Conservation (phyloP, 2,888 invertebrate species). For the Mythimna pallens region DNA sequence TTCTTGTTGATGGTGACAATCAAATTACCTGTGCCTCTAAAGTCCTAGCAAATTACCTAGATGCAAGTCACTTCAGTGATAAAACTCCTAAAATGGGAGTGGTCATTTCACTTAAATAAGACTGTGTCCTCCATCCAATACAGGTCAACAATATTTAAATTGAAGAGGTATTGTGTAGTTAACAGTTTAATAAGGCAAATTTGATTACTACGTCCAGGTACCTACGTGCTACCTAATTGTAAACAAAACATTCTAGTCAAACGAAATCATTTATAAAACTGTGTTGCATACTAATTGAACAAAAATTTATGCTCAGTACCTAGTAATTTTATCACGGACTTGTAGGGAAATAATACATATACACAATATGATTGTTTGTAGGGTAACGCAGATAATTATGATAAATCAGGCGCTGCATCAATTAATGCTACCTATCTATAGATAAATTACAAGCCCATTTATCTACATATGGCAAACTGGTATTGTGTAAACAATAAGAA, state of each 20-base stretch:
- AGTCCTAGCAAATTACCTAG: too few species aligned
- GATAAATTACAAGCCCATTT: conserved; percentile 3
- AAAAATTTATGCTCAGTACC: neutral
- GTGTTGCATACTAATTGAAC: conserved; percentile 12
- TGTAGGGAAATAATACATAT: conserved; percentile 10
- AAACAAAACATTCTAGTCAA: conserved; percentile 11
- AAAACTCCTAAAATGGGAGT: too few species aligned
- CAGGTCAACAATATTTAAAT: conserved; percentile 8
- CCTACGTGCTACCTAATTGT: neutral
- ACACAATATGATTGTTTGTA: conserved; percentile 6
- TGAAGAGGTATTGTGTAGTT: neutral
- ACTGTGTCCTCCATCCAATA: too few species aligned
- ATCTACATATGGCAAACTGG: neutral
- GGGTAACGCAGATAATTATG: conserved; percentile 12
- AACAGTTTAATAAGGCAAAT: neutral
- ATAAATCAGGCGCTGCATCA: conserved; percentile 33
- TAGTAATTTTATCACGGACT: conserved; percentile 21
- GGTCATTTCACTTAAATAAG: too few species aligned
- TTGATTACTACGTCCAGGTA: neutral
- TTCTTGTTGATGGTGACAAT: neutral
- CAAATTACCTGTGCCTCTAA: neutral
- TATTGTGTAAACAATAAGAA: neutral
- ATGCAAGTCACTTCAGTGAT: too few species aligned
- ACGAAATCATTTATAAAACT: conserved; percentile 7
- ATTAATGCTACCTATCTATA: conserved; percentile 6